A percentile compares a stretch with the other conserved stretches of the same genome.
Conservation (phyloP, 2,888 invertebrate species). For the Leucoptera coffeella region DNA sequence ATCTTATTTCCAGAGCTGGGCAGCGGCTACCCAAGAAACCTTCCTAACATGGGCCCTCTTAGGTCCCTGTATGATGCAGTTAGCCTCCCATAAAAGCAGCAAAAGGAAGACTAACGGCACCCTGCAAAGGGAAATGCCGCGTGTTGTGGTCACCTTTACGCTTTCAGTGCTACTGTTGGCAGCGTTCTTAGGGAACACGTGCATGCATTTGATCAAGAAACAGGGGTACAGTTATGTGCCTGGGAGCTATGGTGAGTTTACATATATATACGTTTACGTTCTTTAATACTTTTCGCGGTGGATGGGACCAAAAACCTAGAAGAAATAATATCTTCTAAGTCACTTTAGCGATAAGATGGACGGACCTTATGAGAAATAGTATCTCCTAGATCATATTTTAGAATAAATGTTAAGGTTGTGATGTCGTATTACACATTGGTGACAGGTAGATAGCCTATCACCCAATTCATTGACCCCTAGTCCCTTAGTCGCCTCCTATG, state of each 20-base stretch:
- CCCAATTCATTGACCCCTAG: no score
- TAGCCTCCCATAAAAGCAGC: slow-evolving; percentile 67
- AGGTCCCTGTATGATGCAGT: slow-evolving; percentile 74
- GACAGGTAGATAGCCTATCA: no score
- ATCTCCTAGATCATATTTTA: no score
- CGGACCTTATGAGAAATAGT: no score
- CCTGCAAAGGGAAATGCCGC: slow-evolving; percentile 42
- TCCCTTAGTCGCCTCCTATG: no score
- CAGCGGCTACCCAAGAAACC: slow-evolving; percentile 81
- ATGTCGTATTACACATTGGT: no score
- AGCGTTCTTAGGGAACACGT: slow-evolving; percentile 77
- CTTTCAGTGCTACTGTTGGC: slow-evolving; percentile 67
- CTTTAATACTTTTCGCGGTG: no score
- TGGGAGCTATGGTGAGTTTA: slow-evolving; percentile 81
- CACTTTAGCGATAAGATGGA: no score
- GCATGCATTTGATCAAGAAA: slow-evolving; percentile 69
- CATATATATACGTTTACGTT: no score
- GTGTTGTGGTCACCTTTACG: slow-evolving; percentile 56
- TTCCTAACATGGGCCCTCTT: slow-evolving; percentile 85
- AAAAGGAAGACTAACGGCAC: slow-evolving; percentile 48
- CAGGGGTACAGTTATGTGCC: slow-evolving; percentile 71
- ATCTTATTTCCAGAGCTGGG: slow-evolving; percentile 65
- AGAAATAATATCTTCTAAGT: no score
- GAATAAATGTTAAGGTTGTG: no score
- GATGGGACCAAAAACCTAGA: no score